These are phyloP conservation scores for Oasisia sp. DNA, from an alignment of 2,888 invertebrate genomes.

Conservation along the genomic window DNA sequence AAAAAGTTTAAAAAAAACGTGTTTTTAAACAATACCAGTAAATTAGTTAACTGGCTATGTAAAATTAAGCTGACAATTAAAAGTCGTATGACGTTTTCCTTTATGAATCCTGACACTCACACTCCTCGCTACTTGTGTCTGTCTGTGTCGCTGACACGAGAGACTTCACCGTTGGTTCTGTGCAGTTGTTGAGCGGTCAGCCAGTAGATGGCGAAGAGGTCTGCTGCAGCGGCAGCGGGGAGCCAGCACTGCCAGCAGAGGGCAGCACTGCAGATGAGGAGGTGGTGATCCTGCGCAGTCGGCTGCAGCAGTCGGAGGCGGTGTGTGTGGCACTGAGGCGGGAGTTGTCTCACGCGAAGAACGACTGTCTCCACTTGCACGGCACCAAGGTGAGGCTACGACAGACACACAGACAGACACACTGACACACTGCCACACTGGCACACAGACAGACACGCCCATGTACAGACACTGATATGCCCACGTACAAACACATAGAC, in stretches of 20 bases:
- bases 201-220: constrained; percentile 48
- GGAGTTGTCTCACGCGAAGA: constrained; percentile 53
- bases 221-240: constrained; percentile 8
- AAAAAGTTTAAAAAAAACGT: too few species aligned
- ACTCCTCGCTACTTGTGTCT: not conserved
- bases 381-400: constrained; percentile 53
- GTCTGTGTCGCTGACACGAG: not conserved
- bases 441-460: too few species aligned
- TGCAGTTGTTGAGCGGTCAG: constrained; percentile 55
- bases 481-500: too few species aligned
- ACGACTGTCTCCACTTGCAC: constrained; percentile 58
- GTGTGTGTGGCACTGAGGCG: constrained; percentile 50
- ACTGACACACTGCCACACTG: too few species aligned
- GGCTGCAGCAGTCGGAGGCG: constrained; percentile 54
- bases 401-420: not conserved
- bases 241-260: constrained; percentile 20
- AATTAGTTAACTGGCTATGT: too few species aligned
- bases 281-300: constrained; percentile 50
- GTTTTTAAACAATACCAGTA: too few species aligned
- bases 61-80: too few species aligned
- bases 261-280: constrained; percentile 24
- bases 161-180: constrained; percentile 29
- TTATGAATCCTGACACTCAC: too few species aligned
- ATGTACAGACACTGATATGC: too few species aligned
- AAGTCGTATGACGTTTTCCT: too few species aligned